Conservation (phyloP, 2,113 vertebrate species). For the Ellobius talpinus region DNA sequence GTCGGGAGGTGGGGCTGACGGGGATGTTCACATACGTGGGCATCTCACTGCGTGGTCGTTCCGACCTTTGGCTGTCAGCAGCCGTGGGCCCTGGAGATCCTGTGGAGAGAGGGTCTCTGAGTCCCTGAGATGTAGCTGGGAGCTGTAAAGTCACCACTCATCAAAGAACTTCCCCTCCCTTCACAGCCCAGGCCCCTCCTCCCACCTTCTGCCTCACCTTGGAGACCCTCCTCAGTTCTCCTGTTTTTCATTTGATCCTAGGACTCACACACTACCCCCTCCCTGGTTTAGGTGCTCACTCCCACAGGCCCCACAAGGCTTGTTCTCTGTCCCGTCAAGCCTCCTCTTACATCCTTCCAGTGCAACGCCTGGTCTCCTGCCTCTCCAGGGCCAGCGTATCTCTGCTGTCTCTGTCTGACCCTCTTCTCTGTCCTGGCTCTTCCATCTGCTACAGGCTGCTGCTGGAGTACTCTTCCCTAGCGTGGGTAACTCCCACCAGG, state of each 20-base stretch:
- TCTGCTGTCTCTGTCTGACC: neutral
- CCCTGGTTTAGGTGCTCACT: too few species aligned
- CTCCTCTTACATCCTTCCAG: too few species aligned
- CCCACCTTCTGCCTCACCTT: neutral
- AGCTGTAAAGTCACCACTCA: accelerated
- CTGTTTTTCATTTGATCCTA: neutral
- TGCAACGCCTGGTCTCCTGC: neutral
- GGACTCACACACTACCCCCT: too few species aligned
- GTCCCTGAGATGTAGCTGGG: neutral
- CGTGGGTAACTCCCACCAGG: neutral
- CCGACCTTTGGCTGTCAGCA: neutral
- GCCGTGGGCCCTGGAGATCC: neutral
- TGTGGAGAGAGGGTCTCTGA: neutral
- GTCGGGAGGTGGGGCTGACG: conserved; percentile 88
- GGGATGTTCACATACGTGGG: conserved; percentile 93
- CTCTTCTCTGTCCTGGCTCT: neutral
- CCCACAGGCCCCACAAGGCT: neutral
- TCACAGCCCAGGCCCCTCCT: too few species aligned
- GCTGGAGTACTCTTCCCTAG: too few species aligned
- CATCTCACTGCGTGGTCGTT: neutral
- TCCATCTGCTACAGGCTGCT: neutral
- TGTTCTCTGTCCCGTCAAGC: too few species aligned
- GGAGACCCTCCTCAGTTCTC: too few species aligned
- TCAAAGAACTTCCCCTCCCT: neutral
- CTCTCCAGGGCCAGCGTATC: too few species aligned